Evolutionary conservation across 2,888 invertebrate species (phyloP), one percentile per base, ranked within the genome.

Genomic region (Eudiplozoon nipponicum): DNA sequence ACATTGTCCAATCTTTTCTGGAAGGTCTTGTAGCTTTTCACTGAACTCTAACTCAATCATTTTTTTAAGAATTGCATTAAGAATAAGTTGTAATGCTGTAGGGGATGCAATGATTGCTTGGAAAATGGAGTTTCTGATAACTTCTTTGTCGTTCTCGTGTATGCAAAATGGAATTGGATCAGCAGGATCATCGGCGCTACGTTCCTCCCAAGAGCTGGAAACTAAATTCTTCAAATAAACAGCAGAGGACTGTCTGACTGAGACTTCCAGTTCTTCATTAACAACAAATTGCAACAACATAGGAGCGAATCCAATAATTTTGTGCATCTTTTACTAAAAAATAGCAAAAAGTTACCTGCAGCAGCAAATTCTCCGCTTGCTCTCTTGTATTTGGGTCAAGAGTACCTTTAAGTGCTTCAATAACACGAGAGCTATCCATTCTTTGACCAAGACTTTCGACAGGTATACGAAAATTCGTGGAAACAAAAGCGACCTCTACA

Each of bases 11-110:
- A 94, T 74, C 65, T 84, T 84, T 55, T 86, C 84, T 7, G 84
- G 77, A 46, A 90, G 70, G 56, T 75, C 74, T 1, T 84, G 74
- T 84, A 86, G 86, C 48, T 75, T 67, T 35, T 71, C 70, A 3
- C 94, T 90, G 56, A 84, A 94, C 57, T 94, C 94, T 56, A 72
- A 69, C 57, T 84, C 84, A 34, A 90, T 74, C 46, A 94, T 81
- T 45, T 70, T 71, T 58, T 74, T 74, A 15, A 86, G 70, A 56
- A 77, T 77, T n/a, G 78, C 71, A 50, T 77, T 74, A 38, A 94
- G 63, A 56, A 90, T 86, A 33, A 74, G 67, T 54, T 80, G 70
- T 52, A 36, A 57, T 51, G 45, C 64, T 46, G 81, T 78, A 4
- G 84, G 80, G 28, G 81, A 72, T 56, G 74, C 74, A 2, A 84